Conservation (phyloP, 2,797 vertebrate species). For the Propithecus perrieri region DNA sequence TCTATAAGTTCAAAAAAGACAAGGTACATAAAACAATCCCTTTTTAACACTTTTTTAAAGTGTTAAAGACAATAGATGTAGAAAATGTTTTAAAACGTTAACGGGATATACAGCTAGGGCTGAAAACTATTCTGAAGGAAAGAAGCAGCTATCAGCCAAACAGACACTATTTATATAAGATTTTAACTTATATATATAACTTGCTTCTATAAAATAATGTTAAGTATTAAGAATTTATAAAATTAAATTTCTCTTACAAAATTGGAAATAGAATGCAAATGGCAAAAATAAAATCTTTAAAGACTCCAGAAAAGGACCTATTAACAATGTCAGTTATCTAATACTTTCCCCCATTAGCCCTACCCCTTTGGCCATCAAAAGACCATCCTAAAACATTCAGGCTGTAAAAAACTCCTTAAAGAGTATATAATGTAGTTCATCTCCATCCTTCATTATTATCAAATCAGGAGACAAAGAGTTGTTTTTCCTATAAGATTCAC, state of each 20-base stretch:
- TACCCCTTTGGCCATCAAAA: neutral
- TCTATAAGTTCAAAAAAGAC: neutral
- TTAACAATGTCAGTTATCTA: neutral
- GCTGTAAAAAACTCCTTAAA: conserved; percentile 4
- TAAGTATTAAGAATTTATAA: conserved; percentile 15
- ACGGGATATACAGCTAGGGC: neutral
- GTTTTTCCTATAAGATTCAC: conserved; percentile 58
- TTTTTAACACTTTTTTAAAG: neutral
- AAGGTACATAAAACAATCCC: neutral
- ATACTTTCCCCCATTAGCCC: neutral
- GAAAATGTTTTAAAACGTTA: neutral
- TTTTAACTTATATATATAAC: neutral
- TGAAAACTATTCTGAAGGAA: conserved; percentile 26
- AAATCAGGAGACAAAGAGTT: conserved; percentile 54
- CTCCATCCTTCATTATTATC: conserved; percentile 31
- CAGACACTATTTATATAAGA: neutral
- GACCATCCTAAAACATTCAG: neutral
- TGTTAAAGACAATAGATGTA: neutral
- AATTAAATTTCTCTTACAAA: conserved; percentile 47
- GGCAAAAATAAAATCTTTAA: conserved; percentile 2
- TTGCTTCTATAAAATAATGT: neutral
- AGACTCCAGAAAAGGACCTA: neutral
- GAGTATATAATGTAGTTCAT: neutral
- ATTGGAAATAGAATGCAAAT: neutral
- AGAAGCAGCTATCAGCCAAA: neutral